Evolutionary conservation across 2,888 invertebrate species (phyloP).

Genomic region (Athrips mouffetella): DNA sequence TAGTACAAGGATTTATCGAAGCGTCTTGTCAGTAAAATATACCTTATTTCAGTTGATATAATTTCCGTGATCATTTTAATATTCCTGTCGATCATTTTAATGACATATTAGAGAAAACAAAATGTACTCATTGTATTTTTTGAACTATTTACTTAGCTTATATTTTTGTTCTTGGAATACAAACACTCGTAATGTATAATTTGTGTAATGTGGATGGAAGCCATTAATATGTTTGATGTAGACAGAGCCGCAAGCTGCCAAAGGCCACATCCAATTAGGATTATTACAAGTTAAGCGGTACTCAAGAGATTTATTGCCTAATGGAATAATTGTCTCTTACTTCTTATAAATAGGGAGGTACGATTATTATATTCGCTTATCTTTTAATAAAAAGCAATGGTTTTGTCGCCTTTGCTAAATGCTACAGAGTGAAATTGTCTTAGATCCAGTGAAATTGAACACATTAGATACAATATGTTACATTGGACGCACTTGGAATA

Average conservation of each 20-base stretch:
- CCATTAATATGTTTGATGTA: neutral
- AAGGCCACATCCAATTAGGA: conserved; percentile 6
- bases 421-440: too few species aligned
- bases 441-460: too few species aligned
- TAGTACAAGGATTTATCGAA: too few species aligned
- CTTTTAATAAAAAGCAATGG: too few species aligned
- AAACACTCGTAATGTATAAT: neutral
- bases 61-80: too few species aligned
- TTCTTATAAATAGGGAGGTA: neutral
- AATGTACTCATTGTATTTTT: too few species aligned
- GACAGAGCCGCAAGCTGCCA: neutral
- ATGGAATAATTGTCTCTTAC: neutral
- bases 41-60: too few species aligned
- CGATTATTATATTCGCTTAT: neutral
- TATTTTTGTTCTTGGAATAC: neutral
- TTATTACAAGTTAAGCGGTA: conserved; percentile 1
- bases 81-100: neutral
- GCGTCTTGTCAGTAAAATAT: too few species aligned
- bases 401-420: too few species aligned
- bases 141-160: too few species aligned
- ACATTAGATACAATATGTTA: too few species aligned
- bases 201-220: neutral
- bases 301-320: neutral
- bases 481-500: too few species aligned
- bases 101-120: neutral